Base-by-base conservation (phyloP, 2,797 vertebrate species). In the Clangula hyemalis region DNA sequence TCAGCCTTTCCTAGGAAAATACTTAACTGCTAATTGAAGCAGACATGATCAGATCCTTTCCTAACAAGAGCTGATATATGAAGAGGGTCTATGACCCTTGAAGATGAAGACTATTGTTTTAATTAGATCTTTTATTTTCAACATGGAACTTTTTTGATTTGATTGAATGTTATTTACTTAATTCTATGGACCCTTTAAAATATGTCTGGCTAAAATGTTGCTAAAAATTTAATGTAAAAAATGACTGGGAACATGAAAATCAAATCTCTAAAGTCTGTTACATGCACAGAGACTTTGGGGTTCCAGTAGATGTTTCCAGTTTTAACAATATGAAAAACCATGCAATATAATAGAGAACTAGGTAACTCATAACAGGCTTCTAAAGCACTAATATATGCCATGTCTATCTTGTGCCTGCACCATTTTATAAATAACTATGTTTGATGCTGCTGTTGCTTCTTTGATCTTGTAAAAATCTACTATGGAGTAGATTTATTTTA, bases 401-500 rank as follows among this genome's bases (percentile, higher is more conserved):
- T 73, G 56, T 38, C n/a, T 62, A 28, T 78, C n/a, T 92, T 6
- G 4, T 18, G 51, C 27, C 72, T 89, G 45, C 76, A 65, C 19
- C 32, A 62, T 93, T 90, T 93, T 90, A 78, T 91, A 87, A 96
- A 94, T 68, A 90, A 68, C 36, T 38, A 11, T 65, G 53, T 86
- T 76, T 95, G 76, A 77, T 90, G 62, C 84, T 93, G 34, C 38
- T 87, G 15, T 82, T 94, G 4, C 43, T 89, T 76, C 91, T 96
- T 94, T 96, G 76, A 94, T 96, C 78, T 92, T 87, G 41, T 41
- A 90, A 95, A 93, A 92, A 94, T 69, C 53, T 32, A 93, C 41
- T 57, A 72, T 8, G 77, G 83, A 83, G n/a, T n/a, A n/a, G n/a
- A n/a, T n/a, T n/a, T n/a, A n/a, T n/a, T n/a, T n/a, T n/a, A n/a